Conservation (phyloP, 2,888 invertebrate genomes). For the Epistrophe eligans region DNA sequence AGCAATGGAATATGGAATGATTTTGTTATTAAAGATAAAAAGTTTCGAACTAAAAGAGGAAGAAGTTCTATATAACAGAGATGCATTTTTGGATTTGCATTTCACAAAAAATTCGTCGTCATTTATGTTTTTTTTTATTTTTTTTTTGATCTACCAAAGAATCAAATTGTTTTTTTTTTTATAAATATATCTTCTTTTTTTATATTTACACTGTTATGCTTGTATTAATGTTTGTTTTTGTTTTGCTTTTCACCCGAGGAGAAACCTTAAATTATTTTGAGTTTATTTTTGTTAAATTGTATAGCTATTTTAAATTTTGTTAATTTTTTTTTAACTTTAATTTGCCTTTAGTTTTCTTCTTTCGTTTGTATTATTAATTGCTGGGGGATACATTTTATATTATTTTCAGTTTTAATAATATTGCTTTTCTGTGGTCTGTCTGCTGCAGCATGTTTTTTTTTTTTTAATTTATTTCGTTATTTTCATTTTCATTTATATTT, state of each 20-base stretch:
- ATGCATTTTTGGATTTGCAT: slow-evolving; percentile 56
- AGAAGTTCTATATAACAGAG: slow-evolving; percentile 36
- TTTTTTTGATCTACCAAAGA: slow-evolving; percentile 48
- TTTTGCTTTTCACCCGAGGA: slow-evolving; percentile 59
- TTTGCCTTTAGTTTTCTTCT: slow-evolving; percentile 63
- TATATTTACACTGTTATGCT: slow-evolving; percentile 70
- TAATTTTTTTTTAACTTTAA: slow-evolving; percentile 31
- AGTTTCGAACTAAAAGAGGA: slow-evolving; percentile 12
- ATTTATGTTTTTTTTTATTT: slow-evolving; percentile 28
- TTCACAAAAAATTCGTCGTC: slow-evolving; percentile 70
- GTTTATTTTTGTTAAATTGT: slow-evolving; percentile 31
- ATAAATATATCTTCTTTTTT: slow-evolving; percentile 47
- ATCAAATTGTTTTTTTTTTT: slow-evolving; percentile 52
- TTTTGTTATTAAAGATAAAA: slow-evolving; percentile 34
- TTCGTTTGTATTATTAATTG: slow-evolving; percentile 68
- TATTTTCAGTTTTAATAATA: slow-evolving; percentile 61
- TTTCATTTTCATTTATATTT: slow-evolving; percentile 24
- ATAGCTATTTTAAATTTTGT: slow-evolving; percentile 29
- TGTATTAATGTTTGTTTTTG: slow-evolving; percentile 41
- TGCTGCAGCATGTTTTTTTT: slow-evolving; percentile 64
- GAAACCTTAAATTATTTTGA: slow-evolving; percentile 74
- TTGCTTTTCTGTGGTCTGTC: slow-evolving; percentile 72
- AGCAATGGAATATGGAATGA: slow-evolving; percentile 50
- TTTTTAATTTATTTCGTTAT: slow-evolving; percentile 24
- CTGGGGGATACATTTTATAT: slow-evolving; percentile 64